Percentiles rank a stretch among this genome's conserved stretches.
These are phyloP conservation scores for Poeciliopsis gracilis DNA, from an alignment of 2,797 vertebrate genomes.

Conservation along the genomic window DNA sequence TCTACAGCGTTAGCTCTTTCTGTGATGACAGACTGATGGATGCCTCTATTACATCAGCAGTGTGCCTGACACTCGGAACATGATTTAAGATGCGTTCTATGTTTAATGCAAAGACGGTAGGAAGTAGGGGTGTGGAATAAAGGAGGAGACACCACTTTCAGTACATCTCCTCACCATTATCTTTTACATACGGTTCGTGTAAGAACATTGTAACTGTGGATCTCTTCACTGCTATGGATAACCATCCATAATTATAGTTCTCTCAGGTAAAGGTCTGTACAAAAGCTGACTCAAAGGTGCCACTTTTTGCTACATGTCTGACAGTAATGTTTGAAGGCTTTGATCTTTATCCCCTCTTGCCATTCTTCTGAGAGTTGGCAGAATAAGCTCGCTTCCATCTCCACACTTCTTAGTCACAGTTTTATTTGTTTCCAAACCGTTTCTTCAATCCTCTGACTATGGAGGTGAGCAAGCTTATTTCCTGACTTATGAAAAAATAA, in stretches of 20 bases:
- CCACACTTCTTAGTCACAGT: neutral
- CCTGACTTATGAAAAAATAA: neutral
- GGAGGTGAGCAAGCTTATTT: neutral
- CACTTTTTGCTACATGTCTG: neutral
- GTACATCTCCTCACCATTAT: constrained; percentile 2
- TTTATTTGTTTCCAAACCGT: neutral
- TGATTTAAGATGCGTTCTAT: constrained; percentile 53
- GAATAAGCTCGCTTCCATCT: neutral
- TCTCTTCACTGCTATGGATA: neutral
- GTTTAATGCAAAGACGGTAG: constrained; percentile 30
- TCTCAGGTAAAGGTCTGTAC: neutral
- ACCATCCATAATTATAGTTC: neutral
- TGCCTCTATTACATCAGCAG: constrained; percentile 65
- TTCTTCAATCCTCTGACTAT: neutral
- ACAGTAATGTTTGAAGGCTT: neutral
- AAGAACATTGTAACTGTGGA: neutral
- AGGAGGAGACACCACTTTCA: neutral
- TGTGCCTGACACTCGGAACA: constrained; percentile 47
- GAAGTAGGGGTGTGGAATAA: neutral
- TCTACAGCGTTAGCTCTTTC: constrained; percentile 50
- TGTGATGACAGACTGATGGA: constrained; percentile 74
- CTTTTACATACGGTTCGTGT: neutral
- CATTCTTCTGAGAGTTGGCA: neutral
- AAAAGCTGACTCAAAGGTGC: neutral
- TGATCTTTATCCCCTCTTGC: neutral